Base-by-base conservation (phyloP, 35 echinoderm and acorn worm species). In the Apostichopus californicus region DNA sequence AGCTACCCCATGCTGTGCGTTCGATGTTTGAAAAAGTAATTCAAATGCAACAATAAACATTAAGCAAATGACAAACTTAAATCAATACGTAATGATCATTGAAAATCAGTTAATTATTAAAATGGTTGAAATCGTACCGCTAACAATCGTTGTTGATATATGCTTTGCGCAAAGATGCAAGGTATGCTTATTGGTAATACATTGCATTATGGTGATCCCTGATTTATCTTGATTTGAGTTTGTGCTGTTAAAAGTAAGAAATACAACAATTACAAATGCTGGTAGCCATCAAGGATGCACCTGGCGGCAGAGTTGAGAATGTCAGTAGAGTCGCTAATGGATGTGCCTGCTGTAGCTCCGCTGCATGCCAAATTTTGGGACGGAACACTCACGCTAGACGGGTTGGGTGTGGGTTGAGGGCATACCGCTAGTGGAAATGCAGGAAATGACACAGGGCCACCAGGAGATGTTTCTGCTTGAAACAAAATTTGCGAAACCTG, bases 221-320 rank as follows among this genome's bases (percentile, higher is more conserved):
- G 70, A 73, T 73, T 73, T 73, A 73, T 73, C 70, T 73, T 73
- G 70, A 73, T 73, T 73, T 73, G 70, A 73, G 70, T 73, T 73
- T 73, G 70, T 73, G 70, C 20, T 73, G 70, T 25, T 25, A 25
- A 25, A 25, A 25, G 25, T 25, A 25, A 25, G 25, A 25, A 25
- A 25, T 25, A 82, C 28, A 28, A 82, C 79, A 55, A 82, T 82
- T 82, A 82, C 79, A 82, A 82, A 9, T 82, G 4, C 79, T 21
- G 79, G 18, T 82, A 82, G 79, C 18, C 79, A 15, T 82, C 79
- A 82, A 82, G 54, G 18, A 82, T 82, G 79, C 79, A 82, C 14
- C 23, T 82, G 79, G 79, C 18, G 18, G 79, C 18, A 82, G 79
- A 82, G 7, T 9, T 15, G 7, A 82, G 79, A 82, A 82, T 82